Conservation (phyloP, 2,797 vertebrate genomes). For the Myotis vivesi region DNA sequence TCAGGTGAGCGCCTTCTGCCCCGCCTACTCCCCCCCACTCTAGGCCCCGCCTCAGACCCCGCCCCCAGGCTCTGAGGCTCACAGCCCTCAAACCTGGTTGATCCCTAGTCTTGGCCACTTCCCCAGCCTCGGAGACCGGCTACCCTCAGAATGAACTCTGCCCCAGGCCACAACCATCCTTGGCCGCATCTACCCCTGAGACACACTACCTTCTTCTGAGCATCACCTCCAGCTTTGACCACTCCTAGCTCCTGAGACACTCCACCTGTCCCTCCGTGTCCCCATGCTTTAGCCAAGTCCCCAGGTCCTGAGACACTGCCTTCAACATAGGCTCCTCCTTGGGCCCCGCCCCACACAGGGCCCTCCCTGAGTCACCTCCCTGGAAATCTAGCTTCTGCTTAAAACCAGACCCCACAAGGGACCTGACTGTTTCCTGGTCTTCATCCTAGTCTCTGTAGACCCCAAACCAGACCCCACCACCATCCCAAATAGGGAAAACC, state of each 20-base stretch:
- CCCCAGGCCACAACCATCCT: background rate
- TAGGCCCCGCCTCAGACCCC: background rate
- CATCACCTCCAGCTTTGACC: background rate
- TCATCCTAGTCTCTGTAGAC: background rate
- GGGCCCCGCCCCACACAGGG: background rate
- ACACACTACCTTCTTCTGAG: background rate
- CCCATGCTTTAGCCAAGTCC: background rate
- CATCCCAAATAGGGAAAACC: background rate
- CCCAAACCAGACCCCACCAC: background rate
- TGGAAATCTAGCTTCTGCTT: background rate
- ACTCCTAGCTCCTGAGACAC: background rate
- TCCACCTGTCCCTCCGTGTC: background rate
- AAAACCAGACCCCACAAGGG: background rate
- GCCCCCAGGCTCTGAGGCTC: no score
- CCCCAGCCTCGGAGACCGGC: background rate
- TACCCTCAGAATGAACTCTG: background rate
- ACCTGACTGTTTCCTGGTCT: background rate
- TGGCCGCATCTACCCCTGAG: background rate
- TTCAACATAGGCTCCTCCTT: background rate
- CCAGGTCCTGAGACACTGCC: background rate
- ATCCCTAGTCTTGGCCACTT: background rate
- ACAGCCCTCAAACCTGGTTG: background rate
- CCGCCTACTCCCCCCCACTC: no score
- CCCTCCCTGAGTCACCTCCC: background rate
- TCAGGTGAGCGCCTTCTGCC: conserved; percentile 85